phyloP scores from a whole-genome alignment of 37 sponge, comb jelly and placozoan genomes.

The Halichondria panicea region DNA sequence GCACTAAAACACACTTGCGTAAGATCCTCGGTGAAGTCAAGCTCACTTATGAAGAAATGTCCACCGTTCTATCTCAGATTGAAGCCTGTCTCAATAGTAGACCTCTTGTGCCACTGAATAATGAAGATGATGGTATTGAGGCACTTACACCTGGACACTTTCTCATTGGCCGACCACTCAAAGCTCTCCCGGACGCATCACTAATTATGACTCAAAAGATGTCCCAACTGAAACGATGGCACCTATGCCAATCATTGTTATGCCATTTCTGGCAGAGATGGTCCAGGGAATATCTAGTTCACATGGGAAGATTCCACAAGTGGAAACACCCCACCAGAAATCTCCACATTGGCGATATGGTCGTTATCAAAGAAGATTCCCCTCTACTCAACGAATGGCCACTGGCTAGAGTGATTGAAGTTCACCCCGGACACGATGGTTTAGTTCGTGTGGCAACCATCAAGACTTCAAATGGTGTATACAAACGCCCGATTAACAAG shows the following conservation, averaged over 20 bases:
- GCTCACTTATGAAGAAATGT: slow-evolving; percentile 25
- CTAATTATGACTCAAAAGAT: background rate
- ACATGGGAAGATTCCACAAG: slow-evolving; percentile 11
- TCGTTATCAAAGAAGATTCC: too few relatives aligned
- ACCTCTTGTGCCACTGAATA: slow-evolving; percentile 23
- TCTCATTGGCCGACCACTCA: slow-evolving; percentile 20
- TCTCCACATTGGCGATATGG: slow-evolving; percentile 1
- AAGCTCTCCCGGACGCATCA: slow-evolving; percentile 13
- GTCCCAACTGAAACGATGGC: slow-evolving; percentile 12
- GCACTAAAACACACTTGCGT: slow-evolving; percentile 8
- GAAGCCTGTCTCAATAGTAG: too few relatives aligned
- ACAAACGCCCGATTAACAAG: too few relatives aligned
- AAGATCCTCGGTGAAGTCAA: slow-evolving; percentile 2
- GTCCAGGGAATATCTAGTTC: slow-evolving; percentile 6
- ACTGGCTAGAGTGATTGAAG: slow-evolving; percentile 8
- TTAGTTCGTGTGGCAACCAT: too few relatives aligned
- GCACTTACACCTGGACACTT: too few relatives aligned
- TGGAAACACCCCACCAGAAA: slow-evolving; percentile 12
- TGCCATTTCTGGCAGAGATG: slow-evolving; percentile 32
- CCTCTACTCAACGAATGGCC: too few relatives aligned
- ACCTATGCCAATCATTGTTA: slow-evolving; percentile 11
- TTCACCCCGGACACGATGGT: slow-evolving; percentile 21
- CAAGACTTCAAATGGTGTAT: too few relatives aligned
- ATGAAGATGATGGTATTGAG: too few relatives aligned
- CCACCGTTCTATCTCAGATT: slow-evolving; percentile 22